A percentile compares a stretch with the other conserved stretches of the same genome.
phyloP scores from a whole-genome alignment of 2,797 vertebrate species.

The Phrynocephalus vlangalii region DNA sequence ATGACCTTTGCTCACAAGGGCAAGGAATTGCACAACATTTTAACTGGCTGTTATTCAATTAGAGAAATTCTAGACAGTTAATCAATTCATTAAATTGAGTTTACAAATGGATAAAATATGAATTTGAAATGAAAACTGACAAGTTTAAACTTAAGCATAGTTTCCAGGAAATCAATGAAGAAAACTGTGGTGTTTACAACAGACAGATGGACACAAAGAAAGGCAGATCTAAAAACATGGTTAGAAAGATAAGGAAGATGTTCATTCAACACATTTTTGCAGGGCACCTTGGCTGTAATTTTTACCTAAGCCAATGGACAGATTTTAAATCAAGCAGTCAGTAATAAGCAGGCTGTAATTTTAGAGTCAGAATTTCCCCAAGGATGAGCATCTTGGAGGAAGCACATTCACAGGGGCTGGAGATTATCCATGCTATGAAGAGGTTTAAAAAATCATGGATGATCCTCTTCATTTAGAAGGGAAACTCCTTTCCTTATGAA shows the following conservation, averaged over 20 bases:
- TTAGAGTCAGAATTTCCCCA: neutral
- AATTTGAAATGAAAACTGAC: neutral
- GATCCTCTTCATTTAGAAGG: neutral
- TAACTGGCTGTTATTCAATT: neutral
- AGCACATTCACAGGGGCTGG: neutral
- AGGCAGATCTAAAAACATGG: neutral
- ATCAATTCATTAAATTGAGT: slow-evolving; percentile 1
- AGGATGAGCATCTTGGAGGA: neutral
- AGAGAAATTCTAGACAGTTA: neutral
- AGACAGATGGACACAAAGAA: neutral
- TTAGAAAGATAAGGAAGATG: neutral
- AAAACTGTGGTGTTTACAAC: neutral
- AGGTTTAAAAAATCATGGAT: neutral
- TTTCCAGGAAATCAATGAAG: neutral
- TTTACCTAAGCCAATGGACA: neutral
- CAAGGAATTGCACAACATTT: neutral
- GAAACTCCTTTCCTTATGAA: too few species aligned
- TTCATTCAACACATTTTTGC: neutral
- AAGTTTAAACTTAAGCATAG: neutral
- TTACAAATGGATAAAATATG: neutral
- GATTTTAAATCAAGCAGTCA: neutral
- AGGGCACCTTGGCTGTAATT: neutral
- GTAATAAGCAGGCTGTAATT: neutral
- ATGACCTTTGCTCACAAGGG: neutral
- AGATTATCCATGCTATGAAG: neutral